Evolutionary conservation across 1,140 invertebrate genomes (phyloP), one percentile per base, ranked within the genome.

Genomic region (Camponotus floridanus): DNA sequence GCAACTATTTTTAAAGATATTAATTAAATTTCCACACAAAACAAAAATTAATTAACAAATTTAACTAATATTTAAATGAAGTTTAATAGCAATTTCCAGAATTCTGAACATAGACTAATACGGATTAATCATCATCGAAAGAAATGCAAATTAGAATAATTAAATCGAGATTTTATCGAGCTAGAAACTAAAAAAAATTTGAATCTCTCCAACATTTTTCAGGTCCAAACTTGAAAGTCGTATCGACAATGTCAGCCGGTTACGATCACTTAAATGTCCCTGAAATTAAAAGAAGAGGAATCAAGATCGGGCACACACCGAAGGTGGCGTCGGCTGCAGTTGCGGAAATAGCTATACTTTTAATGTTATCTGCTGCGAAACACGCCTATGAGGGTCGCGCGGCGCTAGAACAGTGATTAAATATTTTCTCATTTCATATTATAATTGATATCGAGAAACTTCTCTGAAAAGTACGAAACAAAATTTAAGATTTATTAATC

Each of bases 301-400:
- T 98, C 15, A 95, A 95, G 67, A 94, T 98, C 18, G 98, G 98
- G 0, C 97, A 98, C 91, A 98, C 98, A 0, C 98, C 98, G 0
- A 95, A 96, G 64, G 97, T 98, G 1, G 94, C 98, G 2, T 97
- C 97, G 39, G 96, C 97, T 88, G 96, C 98, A 1, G 98, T 98
- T 0, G 98, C 98, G 0, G 98, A 99, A 94, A 95, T 98, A 26
- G 97, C 98, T 5, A 95, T 99, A 97, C n/a, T n/a, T n/a, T n/a
- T n/a, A n/a, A n/a, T n/a, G n/a, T n/a, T n/a, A n/a, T n/a, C n/a
- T n/a, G n/a, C n/a, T n/a, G n/a, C n/a, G n/a, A n/a, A n/a, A n/a
- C n/a, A n/a, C n/a, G n/a, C n/a, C n/a, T n/a, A n/a, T 74, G 97
- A 98, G 95, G 97, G 97, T 39, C 94, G 97, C 33, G 74, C 93